A percentile compares a stretch with the other conserved stretches of the same genome.
phyloP scores from a whole-genome alignment of 1,140 invertebrate genomes.

The Eurytemora carolleeae region DNA sequence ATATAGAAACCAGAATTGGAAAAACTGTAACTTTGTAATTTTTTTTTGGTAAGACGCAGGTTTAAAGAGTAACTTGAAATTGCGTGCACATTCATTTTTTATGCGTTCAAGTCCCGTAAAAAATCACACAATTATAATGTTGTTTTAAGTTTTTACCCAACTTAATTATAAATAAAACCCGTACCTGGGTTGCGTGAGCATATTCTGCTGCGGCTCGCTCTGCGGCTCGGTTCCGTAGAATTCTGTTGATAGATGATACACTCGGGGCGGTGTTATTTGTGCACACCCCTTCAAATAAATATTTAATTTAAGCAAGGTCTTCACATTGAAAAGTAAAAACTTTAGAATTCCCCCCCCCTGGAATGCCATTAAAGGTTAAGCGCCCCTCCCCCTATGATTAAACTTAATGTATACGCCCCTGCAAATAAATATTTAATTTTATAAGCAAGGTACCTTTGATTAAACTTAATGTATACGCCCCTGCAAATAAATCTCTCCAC shows the following conservation, averaged over 20 bases:
- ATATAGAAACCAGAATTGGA: too few species aligned
- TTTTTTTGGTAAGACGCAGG: too few species aligned
- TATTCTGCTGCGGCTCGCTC: slow-evolving; percentile 83
- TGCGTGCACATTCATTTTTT: too few species aligned
- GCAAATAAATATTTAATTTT: not conserved
- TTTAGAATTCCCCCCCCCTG: too few species aligned
- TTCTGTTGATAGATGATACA: slow-evolving; percentile 79
- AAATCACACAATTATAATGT: too few species aligned
- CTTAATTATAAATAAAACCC: too few species aligned
- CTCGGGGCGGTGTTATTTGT: slow-evolving; percentile 67
- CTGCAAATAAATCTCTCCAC: not conserved
- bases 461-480: not conserved
- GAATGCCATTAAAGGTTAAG: not conserved
- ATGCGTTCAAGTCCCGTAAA: too few species aligned
- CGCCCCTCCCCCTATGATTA: not conserved
- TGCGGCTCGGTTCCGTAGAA: slow-evolving; percentile 66
- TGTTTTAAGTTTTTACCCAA: too few species aligned
- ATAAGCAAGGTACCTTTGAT: not conserved
- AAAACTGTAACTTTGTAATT: too few species aligned
- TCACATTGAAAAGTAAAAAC: not conserved
- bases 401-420: not conserved
- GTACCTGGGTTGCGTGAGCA: slow-evolving; percentile 46
- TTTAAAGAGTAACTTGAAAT: too few species aligned
- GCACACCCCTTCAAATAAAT: slow-evolving; percentile 49
- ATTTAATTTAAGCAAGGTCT: not conserved